Base-by-base conservation (phyloP, 2,113 vertebrate genomes). In the Fulmarus glacialis region DNA sequence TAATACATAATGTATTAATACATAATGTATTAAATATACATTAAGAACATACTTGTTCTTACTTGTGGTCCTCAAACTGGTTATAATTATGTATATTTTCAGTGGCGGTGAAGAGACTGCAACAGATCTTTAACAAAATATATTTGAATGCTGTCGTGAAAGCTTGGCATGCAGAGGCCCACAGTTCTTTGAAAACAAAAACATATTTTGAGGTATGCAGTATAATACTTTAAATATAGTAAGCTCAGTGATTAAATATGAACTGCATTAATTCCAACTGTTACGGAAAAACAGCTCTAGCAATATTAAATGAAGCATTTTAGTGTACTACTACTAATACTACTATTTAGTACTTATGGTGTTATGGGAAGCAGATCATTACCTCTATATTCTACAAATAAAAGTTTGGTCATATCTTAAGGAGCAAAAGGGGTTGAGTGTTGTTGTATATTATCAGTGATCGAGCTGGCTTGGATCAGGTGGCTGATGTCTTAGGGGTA, bases 141-240 rank as follows among this genome's bases (percentile, higher is more conserved):
- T 92, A 74, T 55, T 64, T 91, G 50, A 95, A 77, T 32, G 79
- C 70, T 48, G 55, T 97, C 4, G 4, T 98, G n/a, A 95, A 82
- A 73, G 77, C 89, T 42, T 98, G 97, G 96, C 63, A 30, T 63
- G 64, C 34, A 73, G 77, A 93, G 74, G 62, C 70, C 52, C 47
- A 45, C 30, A 84, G 71, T 74, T 92, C 53, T 26, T 94, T 40
- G 77, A 93, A 87, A 73, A 90, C 92, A 30, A 97, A 82, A 84
- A 89, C 63, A 20, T 95, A 95, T 59, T 91, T 97, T 93, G 89
- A 94, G 84, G 97, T 97, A 97, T 62, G 92, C 21, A 43, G n/a
- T 79, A 50, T 24, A 59, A 53, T 40, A 68, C 27, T 52, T 59
- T 32, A 68, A 80, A 68, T 64, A 34, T 18, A 53, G 40, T 70